These are phyloP conservation scores for Rallus crepitans DNA, from an alignment of 2,797 vertebrate genomes.

Conservation along the genomic window DNA sequence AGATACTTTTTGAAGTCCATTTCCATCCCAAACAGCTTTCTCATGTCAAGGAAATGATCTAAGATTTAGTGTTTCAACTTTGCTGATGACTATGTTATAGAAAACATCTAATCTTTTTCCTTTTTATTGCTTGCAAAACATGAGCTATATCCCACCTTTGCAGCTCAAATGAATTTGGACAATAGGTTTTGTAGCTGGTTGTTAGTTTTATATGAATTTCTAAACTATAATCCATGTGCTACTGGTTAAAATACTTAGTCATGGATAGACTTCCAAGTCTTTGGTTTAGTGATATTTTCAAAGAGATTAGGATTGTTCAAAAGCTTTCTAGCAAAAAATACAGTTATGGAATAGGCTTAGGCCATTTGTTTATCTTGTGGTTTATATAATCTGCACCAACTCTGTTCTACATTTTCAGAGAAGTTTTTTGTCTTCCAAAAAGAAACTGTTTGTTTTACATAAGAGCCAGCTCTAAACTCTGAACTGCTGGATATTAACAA, in stretches of 20 bases:
- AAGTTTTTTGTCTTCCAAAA: neutral
- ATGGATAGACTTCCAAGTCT: neutral
- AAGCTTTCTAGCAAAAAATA: conserved; percentile 45
- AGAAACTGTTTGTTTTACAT: neutral
- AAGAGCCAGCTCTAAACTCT: neutral
- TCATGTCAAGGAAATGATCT: neutral
- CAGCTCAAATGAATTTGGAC: conserved; percentile 2
- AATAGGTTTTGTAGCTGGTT: neutral
- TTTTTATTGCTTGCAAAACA: neutral
- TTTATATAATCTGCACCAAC: conserved; percentile 17
- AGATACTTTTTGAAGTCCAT: neutral
- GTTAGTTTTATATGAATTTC: conserved; percentile 11
- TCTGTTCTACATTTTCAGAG: neutral
- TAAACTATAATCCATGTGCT: neutral
- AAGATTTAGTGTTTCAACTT: neutral
- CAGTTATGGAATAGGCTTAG: conserved; percentile 9
- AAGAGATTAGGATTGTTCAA: conserved; percentile 36
- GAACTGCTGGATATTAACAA: conserved; percentile 3
- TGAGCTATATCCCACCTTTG: neutral
- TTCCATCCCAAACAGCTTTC: neutral
- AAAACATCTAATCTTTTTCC: neutral
- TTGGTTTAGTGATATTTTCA: conserved; percentile 28
- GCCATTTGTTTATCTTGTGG: conserved; percentile 45
- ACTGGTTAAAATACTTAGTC: conserved; percentile 41
- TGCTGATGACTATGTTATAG: neutral